These are phyloP conservation scores for Procambarus virginalis DNA, from an alignment of 1,140 invertebrate genomes.

Conservation along the genomic window DNA sequence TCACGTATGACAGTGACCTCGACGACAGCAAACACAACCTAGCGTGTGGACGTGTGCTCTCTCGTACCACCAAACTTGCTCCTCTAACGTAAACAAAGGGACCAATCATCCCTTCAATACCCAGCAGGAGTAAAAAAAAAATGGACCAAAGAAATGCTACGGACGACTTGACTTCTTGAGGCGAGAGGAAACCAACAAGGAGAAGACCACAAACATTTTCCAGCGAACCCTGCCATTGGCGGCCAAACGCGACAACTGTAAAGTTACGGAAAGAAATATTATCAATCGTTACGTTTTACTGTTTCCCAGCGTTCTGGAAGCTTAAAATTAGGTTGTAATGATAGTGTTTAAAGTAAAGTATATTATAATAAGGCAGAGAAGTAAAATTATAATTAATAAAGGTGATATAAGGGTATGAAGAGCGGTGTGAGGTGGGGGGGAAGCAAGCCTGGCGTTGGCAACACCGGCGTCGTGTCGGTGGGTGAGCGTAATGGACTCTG, in stretches of 20 bases:
- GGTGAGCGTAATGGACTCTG: conserved; percentile 7
- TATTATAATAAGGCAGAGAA: background rate
- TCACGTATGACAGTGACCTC: too few relatives aligned
- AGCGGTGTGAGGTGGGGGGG: background rate
- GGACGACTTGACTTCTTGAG: background rate
- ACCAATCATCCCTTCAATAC: background rate
- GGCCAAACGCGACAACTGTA: background rate
- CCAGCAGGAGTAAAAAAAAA: background rate
- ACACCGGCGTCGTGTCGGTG: background rate
- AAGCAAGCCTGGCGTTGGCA: background rate
- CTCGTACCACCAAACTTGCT: background rate
- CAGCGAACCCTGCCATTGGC: background rate
- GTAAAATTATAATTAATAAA: too few relatives aligned
- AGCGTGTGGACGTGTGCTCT: background rate
- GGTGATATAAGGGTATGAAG: background rate
- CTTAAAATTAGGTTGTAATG: background rate
- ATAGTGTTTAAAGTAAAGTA: background rate
- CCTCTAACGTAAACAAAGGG: background rate
- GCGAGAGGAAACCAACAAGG: background rate
- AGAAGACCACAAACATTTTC: conserved; percentile 4
- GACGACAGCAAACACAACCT: too few relatives aligned
- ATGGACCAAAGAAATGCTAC: conserved; percentile 1
- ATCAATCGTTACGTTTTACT: background rate
- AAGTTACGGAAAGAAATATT: background rate
- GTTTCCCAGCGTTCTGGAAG: background rate